A percentile compares a stretch with the other conserved stretches of the same genome.
phyloP scores from a whole-genome alignment of 1,140 invertebrate genomes.

The Brachionus angularis region DNA sequence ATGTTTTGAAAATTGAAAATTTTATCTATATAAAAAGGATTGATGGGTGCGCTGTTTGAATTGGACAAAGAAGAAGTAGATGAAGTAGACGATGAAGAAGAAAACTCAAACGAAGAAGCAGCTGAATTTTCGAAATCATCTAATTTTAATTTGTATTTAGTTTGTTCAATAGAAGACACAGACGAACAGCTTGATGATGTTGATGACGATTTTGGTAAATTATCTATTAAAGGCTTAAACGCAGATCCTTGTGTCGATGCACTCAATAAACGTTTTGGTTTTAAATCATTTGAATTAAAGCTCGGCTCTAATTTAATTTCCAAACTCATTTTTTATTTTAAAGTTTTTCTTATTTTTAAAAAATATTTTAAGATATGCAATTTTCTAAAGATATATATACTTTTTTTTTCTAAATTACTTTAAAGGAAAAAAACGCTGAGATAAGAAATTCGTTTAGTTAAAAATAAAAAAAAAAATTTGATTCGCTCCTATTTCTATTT shows the following conservation, averaged over 20 bases:
- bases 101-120: background rate
- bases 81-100: constrained; percentile 8
- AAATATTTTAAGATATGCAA: constrained; percentile 33
- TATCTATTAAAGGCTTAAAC: background rate
- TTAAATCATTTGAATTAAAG: background rate
- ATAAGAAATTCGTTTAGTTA: background rate
- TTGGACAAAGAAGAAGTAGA: background rate
- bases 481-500: background rate
- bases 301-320: constrained; percentile 30
- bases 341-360: background rate
- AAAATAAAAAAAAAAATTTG: background rate
- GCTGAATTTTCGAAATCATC: constrained; percentile 4
- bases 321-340: background rate
- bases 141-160: constrained; percentile 18
- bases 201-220: background rate
- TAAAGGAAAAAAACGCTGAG: background rate
- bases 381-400: too few species aligned
- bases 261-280: background rate
- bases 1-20: constrained; percentile 41
- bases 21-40: constrained; percentile 32
- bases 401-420: too few species aligned
- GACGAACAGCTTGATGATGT: too few species aligned
- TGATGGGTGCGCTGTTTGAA: background rate
- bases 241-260: background rate
- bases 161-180: too few species aligned